Evolutionary conservation across 2,797 vertebrate genomes (phyloP).

Genomic region (Pangasius mekongensis): DNA sequence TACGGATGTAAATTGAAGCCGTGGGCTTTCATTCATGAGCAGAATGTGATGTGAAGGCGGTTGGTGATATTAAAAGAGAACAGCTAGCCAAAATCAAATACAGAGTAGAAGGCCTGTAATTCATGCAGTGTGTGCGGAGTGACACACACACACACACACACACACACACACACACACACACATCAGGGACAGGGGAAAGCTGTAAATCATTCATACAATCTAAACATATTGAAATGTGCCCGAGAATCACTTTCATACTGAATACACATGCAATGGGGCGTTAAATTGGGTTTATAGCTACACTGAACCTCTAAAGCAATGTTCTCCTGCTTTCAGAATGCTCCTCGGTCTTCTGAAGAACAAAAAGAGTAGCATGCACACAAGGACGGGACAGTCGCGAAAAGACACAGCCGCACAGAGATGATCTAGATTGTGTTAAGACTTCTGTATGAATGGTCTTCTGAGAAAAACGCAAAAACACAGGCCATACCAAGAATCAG

Average conservation of each 20-base stretch:
- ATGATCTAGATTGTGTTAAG: slow-evolving; percentile 19
- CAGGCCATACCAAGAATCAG: slow-evolving; percentile 22
- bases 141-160: slow-evolving; percentile 24
- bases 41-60: slow-evolving; percentile 43
- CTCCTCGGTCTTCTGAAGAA: slow-evolving; percentile 30
- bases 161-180: not conserved
- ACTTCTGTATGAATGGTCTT: slow-evolving; percentile 33
- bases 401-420: not conserved
- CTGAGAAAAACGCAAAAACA: slow-evolving; percentile 42
- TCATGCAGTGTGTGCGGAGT: slow-evolving; percentile 12
- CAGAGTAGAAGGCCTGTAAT: not conserved
- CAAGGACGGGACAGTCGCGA: slow-evolving; percentile 64
- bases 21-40: not conserved
- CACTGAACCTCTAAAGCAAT: slow-evolving; percentile 62
- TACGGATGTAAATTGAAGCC: slow-evolving; percentile 8
- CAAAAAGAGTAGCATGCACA: slow-evolving; percentile 51
- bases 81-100: slow-evolving; percentile 17
- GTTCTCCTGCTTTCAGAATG: slow-evolving; percentile 43
- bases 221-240: slow-evolving; percentile 50
- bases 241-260: slow-evolving; percentile 62
- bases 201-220: slow-evolving; percentile 66
- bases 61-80: slow-evolving; percentile 37
- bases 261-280: slow-evolving; percentile 63
- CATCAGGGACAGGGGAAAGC: not conserved
- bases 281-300: slow-evolving; percentile 71